phyloP scores from a whole-genome alignment of 2,113 vertebrate genomes.

The Felis catus region DNA sequence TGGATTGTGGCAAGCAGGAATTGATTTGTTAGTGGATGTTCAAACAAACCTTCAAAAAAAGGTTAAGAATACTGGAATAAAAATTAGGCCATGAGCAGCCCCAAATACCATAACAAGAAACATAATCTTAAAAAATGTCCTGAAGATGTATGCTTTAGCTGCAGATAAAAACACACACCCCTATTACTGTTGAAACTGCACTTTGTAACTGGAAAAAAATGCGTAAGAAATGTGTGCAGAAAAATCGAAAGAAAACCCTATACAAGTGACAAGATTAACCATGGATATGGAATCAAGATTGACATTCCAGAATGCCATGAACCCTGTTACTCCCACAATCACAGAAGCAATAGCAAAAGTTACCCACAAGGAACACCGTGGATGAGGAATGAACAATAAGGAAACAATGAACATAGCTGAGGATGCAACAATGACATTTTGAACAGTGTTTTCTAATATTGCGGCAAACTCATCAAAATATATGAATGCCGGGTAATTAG shows the following conservation, averaged over 20 bases:
- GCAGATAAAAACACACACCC: slow-evolving; percentile 85
- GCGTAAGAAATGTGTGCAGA: slow-evolving; percentile 85
- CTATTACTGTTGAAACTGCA: slow-evolving; percentile 86
- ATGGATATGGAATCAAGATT: slow-evolving; percentile 88
- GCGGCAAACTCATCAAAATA: slow-evolving; percentile 85
- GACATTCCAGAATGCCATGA: slow-evolving; percentile 86
- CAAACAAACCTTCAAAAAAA: slow-evolving; percentile 72
- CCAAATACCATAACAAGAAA: slow-evolving; percentile 86
- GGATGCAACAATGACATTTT: slow-evolving; percentile 81
- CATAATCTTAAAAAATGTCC: slow-evolving; percentile 88
- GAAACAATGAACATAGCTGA: slow-evolving; percentile 81
- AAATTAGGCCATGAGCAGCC: slow-evolving; percentile 82
- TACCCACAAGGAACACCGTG: slow-evolving; percentile 84
- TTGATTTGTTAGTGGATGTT: slow-evolving; percentile 49
- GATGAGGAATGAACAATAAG: slow-evolving; percentile 85
- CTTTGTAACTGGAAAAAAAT: slow-evolving; percentile 79
- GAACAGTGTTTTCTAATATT: slow-evolving; percentile 83
- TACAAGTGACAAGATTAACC: slow-evolving; percentile 88
- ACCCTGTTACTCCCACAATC: slow-evolving; percentile 86
- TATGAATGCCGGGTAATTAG: slow-evolving; percentile 84
- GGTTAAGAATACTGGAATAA: slow-evolving; percentile 87
- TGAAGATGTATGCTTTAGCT: slow-evolving; percentile 82
- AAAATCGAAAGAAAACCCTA: slow-evolving; percentile 90
- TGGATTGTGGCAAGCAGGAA: slow-evolving; percentile 19
- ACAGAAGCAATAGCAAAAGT: slow-evolving; percentile 87